Evolutionary conservation across 2,113 vertebrate species (phyloP), one percentile per base, ranked within the genome.

Genomic region (Lipophrys pholis): DNA sequence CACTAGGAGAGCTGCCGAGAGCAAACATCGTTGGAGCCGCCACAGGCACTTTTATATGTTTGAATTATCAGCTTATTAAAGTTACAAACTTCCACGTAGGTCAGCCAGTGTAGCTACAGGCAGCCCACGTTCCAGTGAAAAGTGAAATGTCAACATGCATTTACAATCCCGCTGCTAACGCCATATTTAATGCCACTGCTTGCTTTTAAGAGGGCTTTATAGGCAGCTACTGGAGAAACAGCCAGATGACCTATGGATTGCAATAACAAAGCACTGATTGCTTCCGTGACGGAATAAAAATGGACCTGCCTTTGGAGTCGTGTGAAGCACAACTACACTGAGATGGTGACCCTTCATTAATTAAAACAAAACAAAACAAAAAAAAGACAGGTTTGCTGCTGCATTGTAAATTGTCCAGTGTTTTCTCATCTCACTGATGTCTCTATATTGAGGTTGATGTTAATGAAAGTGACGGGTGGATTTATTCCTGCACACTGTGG

Each of bases 61-160:
- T 90, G 90, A 96, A 94, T 94, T 93, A 95, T 82, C 86, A 86
- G 85, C 87, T 92, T 93, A 94, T 93, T 94, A 93, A 91, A 82
- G 75, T 71, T 84, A 89, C 63, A 76, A 78, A 92, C 83, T 89
- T 93, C 87, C 68, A 68, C 67, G n/a, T 78, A 76, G 83, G 88
- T 84, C 84, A 82, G 75, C 79, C 55, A 11, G 51, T 16, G 41
- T 75, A 46, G 73, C 82, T 87, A 80, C 62, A 66, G 87, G 80
- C 82, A 59, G 41, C 77, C 21, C 41, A 11, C 66, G 48, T 71
- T 78, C 42, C 77, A 78, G 81, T 87, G 85, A 83, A 85, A 83
- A 90, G 76, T 81, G 50, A 89, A 91, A 90, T 86, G 82, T 88
- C 87, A 91, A 85, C 83, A 76, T 73, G 80, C 80, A 86, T 92